Percentiles rank a stretch among this genome's conserved stretches.
phyloP scores from a whole-genome alignment of 2,888 invertebrate genomes.

The Antheraea assamensis region DNA sequence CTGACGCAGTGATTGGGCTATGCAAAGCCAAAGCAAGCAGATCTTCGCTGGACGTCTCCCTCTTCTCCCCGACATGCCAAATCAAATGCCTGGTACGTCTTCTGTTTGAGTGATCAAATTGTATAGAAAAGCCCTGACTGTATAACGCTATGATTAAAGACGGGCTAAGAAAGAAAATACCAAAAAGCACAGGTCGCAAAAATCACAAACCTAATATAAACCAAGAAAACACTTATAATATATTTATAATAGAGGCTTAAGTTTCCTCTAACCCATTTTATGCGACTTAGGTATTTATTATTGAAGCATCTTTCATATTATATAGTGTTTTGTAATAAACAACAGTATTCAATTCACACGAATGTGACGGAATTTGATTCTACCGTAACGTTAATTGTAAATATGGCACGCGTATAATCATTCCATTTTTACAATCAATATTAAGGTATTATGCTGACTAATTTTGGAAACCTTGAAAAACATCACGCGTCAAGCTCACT shows the following conservation, averaged over 20 bases:
- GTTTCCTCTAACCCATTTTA: neutral
- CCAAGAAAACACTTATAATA: too few relatives aligned
- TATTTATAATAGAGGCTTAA: neutral
- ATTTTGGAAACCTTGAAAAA: neutral
- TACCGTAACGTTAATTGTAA: neutral
- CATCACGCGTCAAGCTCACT: conserved; percentile 17
- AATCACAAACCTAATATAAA: too few relatives aligned
- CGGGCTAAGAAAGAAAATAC: too few relatives aligned
- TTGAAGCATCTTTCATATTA: neutral
- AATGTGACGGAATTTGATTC: neutral
- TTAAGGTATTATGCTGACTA: neutral
- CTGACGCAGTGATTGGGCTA: too few relatives aligned
- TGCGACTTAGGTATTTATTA: neutral
- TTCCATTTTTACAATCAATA: neutral
- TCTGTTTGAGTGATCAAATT: too few relatives aligned
- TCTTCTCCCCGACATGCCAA: too few relatives aligned
- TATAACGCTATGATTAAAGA: too few relatives aligned
- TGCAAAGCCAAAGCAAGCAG: too few relatives aligned
- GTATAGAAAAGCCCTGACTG: too few relatives aligned
- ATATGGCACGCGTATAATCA: neutral
- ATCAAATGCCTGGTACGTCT: too few relatives aligned
- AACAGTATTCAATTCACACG: neutral
- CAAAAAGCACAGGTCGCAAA: too few relatives aligned
- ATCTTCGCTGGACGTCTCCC: too few relatives aligned
- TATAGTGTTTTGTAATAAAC: neutral